These are phyloP conservation scores for Aythya baeri DNA, from an alignment of 2,113 vertebrate genomes.

Conservation along the genomic window DNA sequence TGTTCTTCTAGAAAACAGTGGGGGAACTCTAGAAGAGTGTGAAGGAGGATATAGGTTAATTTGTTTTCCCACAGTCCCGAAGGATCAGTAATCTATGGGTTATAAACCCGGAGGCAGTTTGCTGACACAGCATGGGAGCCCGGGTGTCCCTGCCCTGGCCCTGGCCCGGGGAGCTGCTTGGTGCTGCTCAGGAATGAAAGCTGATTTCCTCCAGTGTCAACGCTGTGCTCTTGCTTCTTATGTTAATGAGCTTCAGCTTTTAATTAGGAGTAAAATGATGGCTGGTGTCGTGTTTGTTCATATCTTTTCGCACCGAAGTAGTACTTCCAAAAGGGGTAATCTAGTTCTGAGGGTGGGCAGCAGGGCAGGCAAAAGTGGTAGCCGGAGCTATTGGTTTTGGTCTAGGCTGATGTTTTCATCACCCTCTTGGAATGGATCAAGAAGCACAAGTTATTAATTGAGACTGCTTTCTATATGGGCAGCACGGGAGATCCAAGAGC, in stretches of 20 bases:
- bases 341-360: background rate
- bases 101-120: background rate
- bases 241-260: slow-evolving; percentile 37
- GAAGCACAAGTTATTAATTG: background rate
- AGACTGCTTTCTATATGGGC: background rate
- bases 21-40: background rate
- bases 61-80: background rate
- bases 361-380: background rate
- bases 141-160: accelerated
- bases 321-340: background rate
- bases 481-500: background rate
- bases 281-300: background rate
- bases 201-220: slow-evolving; percentile 9
- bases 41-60: background rate
- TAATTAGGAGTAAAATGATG: background rate
- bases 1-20: background rate
- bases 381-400: background rate
- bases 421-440: background rate
- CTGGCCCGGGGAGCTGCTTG: background rate
- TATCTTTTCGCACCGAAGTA: background rate
- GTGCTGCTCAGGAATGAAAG: slow-evolving; percentile 2
- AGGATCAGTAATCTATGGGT: background rate
- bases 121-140: background rate
- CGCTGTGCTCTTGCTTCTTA: background rate
- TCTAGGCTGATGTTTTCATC: background rate